A percentile compares a stretch with the other conserved stretches of the same genome.
phyloP scores from a whole-genome alignment of 92 coral and sea anemone genomes.

The Bergia sp. region DNA sequence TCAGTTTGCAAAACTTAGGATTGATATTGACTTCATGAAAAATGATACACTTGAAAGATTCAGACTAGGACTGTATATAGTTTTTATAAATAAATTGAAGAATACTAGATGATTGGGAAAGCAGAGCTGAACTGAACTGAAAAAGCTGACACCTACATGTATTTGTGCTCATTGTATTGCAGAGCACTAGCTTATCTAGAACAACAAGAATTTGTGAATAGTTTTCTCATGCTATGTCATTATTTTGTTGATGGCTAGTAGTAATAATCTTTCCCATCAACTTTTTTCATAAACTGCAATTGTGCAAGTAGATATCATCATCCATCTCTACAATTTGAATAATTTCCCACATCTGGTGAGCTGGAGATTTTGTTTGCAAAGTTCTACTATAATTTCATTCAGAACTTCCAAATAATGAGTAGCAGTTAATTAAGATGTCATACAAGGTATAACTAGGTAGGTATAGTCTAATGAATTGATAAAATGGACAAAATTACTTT shows the following conservation, averaged over 20 bases:
- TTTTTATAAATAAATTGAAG: not conserved
- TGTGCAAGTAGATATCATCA: constrained; percentile 45
- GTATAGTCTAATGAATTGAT: too few species aligned
- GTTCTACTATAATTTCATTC: too few species aligned
- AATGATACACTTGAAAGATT: not conserved
- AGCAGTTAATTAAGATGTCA: too few species aligned
- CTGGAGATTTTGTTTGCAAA: too few species aligned
- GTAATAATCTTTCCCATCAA: constrained; percentile 3
- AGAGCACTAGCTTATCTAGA: not conserved
- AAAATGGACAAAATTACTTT: too few species aligned
- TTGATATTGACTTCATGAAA: not conserved
- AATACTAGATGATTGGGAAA: not conserved
- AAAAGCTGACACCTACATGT: not conserved
- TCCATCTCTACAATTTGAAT: constrained; percentile 47
- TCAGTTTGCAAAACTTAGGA: not conserved
- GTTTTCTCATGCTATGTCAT: constrained; percentile 11
- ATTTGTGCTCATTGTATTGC: not conserved
- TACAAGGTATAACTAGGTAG: too few species aligned
- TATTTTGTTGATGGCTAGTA: not conserved
- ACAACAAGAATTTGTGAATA: constrained; percentile 11
- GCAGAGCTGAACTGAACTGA: not conserved
- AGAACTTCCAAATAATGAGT: too few species aligned
- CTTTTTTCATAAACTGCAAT: constrained; percentile 43
- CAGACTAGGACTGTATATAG: not conserved
- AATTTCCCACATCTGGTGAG: too few species aligned